Evolutionary conservation across 2,888 invertebrate species (phyloP).

Genomic region (Hypercompe scribonia): DNA sequence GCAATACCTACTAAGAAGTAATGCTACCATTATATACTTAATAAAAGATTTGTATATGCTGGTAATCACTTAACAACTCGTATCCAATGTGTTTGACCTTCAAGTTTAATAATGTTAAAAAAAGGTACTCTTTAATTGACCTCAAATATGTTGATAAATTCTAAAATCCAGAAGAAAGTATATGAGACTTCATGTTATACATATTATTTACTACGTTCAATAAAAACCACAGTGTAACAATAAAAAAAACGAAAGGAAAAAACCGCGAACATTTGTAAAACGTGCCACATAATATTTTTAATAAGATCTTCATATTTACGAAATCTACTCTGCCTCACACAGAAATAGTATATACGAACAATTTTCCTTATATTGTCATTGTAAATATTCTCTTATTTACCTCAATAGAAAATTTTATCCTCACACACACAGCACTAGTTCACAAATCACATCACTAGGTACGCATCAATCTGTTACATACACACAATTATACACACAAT

Average conservation of each 20-base stretch:
- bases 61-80: not conserved
- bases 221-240: conserved; percentile 16
- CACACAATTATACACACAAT: conserved; percentile 45
- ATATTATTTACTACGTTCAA: not conserved
- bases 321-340: conserved; percentile 33
- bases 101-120: not conserved
- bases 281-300: conserved; percentile 38
- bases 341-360: conserved; percentile 31
- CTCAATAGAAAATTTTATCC: conserved; percentile 60
- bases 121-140: not conserved
- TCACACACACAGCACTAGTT: conserved; percentile 54
- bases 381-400: conserved; percentile 55
- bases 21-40: not conserved
- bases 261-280: conserved; percentile 41
- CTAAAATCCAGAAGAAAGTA: not conserved
- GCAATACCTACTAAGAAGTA: too few relatives aligned
- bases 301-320: conserved; percentile 40
- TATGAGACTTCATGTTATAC: not conserved
- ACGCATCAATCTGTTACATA: conserved; percentile 40
- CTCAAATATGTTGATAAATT: not conserved
- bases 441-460: conserved; percentile 61
- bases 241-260: conserved; percentile 24
- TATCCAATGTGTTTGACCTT: not conserved
- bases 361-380: conserved; percentile 45
- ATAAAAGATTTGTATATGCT: not conserved